Base-by-base conservation (phyloP, 2,797 vertebrate species). In the Anabacerthia variegaticeps region DNA sequence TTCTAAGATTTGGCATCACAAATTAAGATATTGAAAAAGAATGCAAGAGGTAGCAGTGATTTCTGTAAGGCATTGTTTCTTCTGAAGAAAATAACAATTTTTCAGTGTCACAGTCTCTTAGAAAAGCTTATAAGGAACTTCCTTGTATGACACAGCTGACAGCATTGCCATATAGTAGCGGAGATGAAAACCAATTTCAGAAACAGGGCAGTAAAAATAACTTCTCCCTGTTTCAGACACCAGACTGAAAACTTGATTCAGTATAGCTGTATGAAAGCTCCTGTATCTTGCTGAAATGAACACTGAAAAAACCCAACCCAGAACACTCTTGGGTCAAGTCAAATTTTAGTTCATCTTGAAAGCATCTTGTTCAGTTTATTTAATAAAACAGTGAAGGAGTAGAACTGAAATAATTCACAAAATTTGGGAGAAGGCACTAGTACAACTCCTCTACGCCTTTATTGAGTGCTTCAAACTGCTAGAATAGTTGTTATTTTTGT, bases 171-270 rank as follows among this genome's bases (percentile, higher is more conserved):
- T 66, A 6, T 30, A 78, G 48, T 59, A 67, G 74, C 5, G 37
- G 66, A 67, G 36, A 51, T 74, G 36, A 87, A 89, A 92, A 81
- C 34, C 61, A 44, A 24, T 71, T 92, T 95, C 37, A 63, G 61
- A 73, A 96, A 61, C 14, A 63, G 39, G 27, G 44, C 20, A 52
- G 66, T 68, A 94, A 93, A 94, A 92, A 76, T 79, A 91, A 73
- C 48, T 72, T 89, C 48, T 85, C 9, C 37, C 18, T 59, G 3
- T 0, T 78, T 77, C 74, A 72, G 54, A 32, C 32, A 48, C 26
- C 24, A 74, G 56, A 61, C 54, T 9, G 54, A 75, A 82, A 76
- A 22, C 43, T 85, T 72, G 8, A n/a, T 91, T 75, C 32, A 48
- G 36, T 66, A n/a, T 16, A 59, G 73, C 34, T 26, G 5, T 46